Conservation (phyloP, 1,140 invertebrate genomes). For the Anoplolepis gracilipes region DNA sequence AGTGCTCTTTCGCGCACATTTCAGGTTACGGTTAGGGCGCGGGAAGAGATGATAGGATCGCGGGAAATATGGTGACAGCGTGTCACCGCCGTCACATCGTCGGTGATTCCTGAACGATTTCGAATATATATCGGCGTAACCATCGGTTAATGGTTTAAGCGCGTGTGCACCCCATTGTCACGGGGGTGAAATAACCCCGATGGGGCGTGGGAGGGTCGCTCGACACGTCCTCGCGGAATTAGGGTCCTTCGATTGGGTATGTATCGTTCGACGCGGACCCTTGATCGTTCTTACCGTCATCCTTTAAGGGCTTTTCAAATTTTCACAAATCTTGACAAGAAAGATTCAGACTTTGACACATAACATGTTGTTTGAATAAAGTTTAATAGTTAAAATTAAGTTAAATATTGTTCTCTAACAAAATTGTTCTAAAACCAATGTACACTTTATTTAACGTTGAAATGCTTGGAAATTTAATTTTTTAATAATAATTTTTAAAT, state of each 20-base stretch:
- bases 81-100: conserved; percentile 56
- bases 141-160: conserved; percentile 70
- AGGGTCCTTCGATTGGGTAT: conserved; percentile 59
- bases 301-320: conserved; percentile 28
- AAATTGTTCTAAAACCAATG: too few relatives aligned
- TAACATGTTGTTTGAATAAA: neutral
- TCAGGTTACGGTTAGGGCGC: neutral
- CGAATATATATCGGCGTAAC: conserved; percentile 68
- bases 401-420: too few relatives aligned
- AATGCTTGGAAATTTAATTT: conserved; percentile 6
- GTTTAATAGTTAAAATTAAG: neutral
- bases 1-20: conserved; percentile 33
- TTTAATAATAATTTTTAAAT: neutral
- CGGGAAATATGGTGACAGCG: conserved; percentile 62
- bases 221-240: conserved; percentile 64
- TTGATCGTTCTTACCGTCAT: conserved; percentile 49
- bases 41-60: conserved; percentile 61
- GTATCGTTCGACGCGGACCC: conserved; percentile 38
- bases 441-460: neutral
- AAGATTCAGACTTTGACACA: neutral
- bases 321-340: conserved; percentile 1
- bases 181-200: conserved; percentile 62
- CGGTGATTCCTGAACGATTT: conserved; percentile 61
- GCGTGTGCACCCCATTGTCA: conserved; percentile 70
- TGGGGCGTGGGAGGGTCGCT: conserved; percentile 71